Conservation (phyloP, 2,113 vertebrate genomes). For the Pedionomus torquatus region DNA sequence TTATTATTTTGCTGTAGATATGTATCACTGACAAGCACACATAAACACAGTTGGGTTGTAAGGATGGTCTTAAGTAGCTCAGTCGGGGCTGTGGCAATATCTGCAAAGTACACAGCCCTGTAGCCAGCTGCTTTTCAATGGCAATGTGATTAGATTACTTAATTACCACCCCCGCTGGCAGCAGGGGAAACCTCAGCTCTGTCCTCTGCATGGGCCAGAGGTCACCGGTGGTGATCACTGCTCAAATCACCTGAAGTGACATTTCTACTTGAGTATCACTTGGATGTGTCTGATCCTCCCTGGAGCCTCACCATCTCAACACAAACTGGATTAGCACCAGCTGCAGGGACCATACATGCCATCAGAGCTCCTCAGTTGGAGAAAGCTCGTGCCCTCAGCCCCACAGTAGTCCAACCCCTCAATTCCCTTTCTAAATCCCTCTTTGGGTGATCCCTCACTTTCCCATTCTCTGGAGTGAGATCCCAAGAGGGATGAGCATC, state of each 20-base stretch:
- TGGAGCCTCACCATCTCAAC: neutral
- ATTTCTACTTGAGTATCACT: neutral
- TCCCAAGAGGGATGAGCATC: neutral
- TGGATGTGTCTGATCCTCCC: no score
- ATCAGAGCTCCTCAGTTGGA: neutral
- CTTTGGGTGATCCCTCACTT: neutral
- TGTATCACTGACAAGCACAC: constrained; percentile 70
- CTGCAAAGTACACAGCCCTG: neutral
- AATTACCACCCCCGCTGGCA: neutral
- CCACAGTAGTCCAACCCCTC: neutral
- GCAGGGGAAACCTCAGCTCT: neutral
- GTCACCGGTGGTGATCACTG: accelerated
- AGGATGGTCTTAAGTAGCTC: neutral
- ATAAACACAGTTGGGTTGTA: constrained; percentile 10
- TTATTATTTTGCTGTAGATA: constrained; percentile 31
- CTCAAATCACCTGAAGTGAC: neutral
- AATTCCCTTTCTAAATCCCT: neutral
- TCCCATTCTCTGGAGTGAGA: neutral
- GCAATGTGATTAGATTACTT: neutral
- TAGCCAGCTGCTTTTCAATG: neutral
- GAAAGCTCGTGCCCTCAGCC: neutral
- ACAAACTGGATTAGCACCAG: neutral
- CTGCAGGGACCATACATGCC: accelerated
- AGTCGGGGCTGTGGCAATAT: neutral
- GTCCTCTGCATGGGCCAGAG: neutral